Conservation (phyloP, 2,888 invertebrate species). For the Amphimallon solstitiale region DNA sequence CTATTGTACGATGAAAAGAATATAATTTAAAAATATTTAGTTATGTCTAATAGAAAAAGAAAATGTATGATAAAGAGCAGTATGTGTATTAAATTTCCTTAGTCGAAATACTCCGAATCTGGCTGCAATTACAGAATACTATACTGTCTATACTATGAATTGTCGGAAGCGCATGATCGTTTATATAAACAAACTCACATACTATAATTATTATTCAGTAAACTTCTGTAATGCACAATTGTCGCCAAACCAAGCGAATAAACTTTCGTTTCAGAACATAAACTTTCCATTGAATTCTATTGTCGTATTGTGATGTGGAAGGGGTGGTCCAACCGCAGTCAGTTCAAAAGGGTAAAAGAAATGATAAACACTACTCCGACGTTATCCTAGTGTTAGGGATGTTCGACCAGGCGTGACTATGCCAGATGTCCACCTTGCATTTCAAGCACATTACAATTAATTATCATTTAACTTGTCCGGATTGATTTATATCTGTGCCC, state of each 20-base stretch:
- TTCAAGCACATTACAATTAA: constrained; percentile 48
- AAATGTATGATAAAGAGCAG: too few relatives aligned
- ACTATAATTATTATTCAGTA: too few relatives aligned
- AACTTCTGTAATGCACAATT: constrained; percentile 14
- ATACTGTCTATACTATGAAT: too few relatives aligned
- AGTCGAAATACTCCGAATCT: too few relatives aligned
- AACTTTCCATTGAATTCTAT: constrained; percentile 46
- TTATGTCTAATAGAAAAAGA: too few relatives aligned
- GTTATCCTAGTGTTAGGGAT: constrained; percentile 43
- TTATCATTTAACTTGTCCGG: constrained; percentile 47
- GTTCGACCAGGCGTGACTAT: constrained; percentile 48
- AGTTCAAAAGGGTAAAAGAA: constrained; percentile 47
- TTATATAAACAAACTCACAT: too few relatives aligned
- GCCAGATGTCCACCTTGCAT: constrained; percentile 49
- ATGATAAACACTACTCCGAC: constrained; percentile 44
- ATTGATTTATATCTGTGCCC: constrained; percentile 38
- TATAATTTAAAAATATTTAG: too few relatives aligned
- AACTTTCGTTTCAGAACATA: constrained; percentile 49
- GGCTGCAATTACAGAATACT: too few relatives aligned
- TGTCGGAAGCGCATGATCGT: too few relatives aligned
- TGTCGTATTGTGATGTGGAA: constrained; percentile 45
- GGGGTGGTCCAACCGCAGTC: constrained; percentile 48
- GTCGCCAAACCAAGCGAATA: constrained; percentile 46
- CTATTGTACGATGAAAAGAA: too few relatives aligned
- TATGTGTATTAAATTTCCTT: too few relatives aligned